These are phyloP conservation scores for Eriocheir sinensis DNA, from an alignment of 1,140 invertebrate genomes.

Conservation along the genomic window DNA sequence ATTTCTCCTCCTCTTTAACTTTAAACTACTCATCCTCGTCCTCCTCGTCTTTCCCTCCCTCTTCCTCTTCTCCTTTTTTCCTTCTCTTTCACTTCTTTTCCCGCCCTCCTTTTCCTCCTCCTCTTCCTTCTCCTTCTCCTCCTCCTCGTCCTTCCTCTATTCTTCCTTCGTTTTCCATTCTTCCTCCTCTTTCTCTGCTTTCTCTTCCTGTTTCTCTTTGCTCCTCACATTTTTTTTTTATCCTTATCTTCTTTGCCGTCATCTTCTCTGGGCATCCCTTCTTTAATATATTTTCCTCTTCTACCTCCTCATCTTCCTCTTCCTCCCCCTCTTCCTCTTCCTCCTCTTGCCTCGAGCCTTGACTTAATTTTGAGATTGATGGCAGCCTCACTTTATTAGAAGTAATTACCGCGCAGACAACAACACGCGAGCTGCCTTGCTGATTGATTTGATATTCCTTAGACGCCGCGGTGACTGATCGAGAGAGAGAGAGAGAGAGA, in stretches of 20 bases:
- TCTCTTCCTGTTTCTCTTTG: neutral
- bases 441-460: slow-evolving; percentile 41
- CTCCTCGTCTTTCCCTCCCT: neutral
- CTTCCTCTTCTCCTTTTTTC: neutral
- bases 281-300: neutral
- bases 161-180: neutral
- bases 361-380: slow-evolving; percentile 39
- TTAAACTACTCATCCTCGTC: neutral
- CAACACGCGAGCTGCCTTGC: slow-evolving; percentile 6
- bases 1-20: neutral
- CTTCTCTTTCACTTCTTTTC: neutral
- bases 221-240: neutral
- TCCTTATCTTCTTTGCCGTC: neutral
- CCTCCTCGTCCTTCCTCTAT: neutral
- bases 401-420: slow-evolving; percentile 42
- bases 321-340: neutral
- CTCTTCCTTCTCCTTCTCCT: neutral
- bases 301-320: neutral
- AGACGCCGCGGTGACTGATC: neutral
- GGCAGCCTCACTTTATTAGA: slow-evolving; percentile 17
- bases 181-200: neutral
- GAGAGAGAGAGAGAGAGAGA: neutral
- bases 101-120: neutral
- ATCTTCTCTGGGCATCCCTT: neutral
- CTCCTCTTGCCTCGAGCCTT: neutral